Conservation (phyloP, 2,888 invertebrate species). For the Zootermopsis nevadensis region DNA sequence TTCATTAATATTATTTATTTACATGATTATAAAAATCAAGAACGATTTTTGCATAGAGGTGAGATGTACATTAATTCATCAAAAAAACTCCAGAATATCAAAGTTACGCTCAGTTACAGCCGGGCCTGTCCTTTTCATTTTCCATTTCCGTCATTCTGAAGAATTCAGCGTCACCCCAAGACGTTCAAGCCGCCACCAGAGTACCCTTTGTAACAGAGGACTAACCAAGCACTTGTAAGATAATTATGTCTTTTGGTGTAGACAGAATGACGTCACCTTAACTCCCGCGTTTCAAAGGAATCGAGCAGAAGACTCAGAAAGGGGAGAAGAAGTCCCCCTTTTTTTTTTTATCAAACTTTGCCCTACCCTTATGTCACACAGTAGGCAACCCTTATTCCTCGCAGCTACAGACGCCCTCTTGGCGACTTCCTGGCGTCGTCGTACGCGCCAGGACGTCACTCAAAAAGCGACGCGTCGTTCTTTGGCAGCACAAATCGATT, state of each 20-base stretch:
- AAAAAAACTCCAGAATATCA: too few relatives aligned
- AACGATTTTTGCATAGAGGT: too few relatives aligned
- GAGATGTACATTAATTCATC: too few relatives aligned
- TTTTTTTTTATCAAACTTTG: slow-evolving; percentile 33
- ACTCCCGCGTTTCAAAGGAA: slow-evolving; percentile 35
- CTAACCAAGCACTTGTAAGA: background rate
- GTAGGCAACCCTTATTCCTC: slow-evolving; percentile 32
- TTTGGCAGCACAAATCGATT: slow-evolving; percentile 52
- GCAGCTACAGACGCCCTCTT: slow-evolving; percentile 41
- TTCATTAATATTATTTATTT: too few relatives aligned
- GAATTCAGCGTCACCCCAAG: too few relatives aligned
- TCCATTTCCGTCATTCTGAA: too few relatives aligned
- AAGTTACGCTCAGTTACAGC: too few relatives aligned
- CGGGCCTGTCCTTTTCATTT: too few relatives aligned
- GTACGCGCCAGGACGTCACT: slow-evolving; percentile 22
- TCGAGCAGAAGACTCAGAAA: slow-evolving; percentile 1
- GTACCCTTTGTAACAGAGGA: too few relatives aligned
- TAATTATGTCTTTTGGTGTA: background rate
- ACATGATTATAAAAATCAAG: too few relatives aligned
- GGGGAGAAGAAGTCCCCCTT: slow-evolving; percentile 22
- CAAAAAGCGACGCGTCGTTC: slow-evolving; percentile 49
- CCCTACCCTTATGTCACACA: slow-evolving; percentile 22
- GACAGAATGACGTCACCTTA: slow-evolving; percentile 14
- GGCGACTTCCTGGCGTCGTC: slow-evolving; percentile 52
- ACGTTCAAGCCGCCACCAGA: too few relatives aligned